Conservation (phyloP, 2,113 vertebrate species). For the Tapirus terrestris region DNA sequence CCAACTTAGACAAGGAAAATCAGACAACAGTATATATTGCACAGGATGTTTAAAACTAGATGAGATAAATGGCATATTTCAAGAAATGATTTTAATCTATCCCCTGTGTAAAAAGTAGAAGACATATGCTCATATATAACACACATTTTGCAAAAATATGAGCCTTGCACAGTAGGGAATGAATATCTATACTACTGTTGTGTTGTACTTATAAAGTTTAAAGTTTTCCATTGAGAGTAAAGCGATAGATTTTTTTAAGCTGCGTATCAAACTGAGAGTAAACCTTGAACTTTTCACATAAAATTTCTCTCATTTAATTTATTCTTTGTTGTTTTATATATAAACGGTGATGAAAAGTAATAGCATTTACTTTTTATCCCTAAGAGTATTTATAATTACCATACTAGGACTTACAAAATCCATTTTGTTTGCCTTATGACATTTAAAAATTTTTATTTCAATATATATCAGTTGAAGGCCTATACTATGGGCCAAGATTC, state of each 20-base stretch:
- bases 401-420: not conserved
- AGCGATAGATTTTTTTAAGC: not conserved
- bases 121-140: not conserved
- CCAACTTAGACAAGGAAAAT: not conserved
- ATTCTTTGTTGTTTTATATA: conserved; percentile 39
- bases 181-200: not conserved
- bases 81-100: conserved; percentile 35
- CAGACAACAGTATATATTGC: not conserved
- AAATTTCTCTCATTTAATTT: conserved; percentile 40
- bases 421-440: not conserved
- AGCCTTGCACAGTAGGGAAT: not conserved
- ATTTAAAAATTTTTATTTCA: not conserved
- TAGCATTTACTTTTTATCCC: not conserved
- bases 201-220: not conserved
- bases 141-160: conserved; percentile 33
- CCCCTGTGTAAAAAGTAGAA: conserved; percentile 40
- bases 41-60: not conserved
- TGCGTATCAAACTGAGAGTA: not conserved
- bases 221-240: conserved; percentile 42
- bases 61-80: not conserved
- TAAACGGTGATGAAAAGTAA: not conserved
- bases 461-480: not conserved
- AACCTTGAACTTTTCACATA: not conserved
- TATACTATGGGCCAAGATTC: not conserved
- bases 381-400: not conserved